phyloP scores from a whole-genome alignment of 2,888 invertebrate species.

The Apamea crenata region DNA sequence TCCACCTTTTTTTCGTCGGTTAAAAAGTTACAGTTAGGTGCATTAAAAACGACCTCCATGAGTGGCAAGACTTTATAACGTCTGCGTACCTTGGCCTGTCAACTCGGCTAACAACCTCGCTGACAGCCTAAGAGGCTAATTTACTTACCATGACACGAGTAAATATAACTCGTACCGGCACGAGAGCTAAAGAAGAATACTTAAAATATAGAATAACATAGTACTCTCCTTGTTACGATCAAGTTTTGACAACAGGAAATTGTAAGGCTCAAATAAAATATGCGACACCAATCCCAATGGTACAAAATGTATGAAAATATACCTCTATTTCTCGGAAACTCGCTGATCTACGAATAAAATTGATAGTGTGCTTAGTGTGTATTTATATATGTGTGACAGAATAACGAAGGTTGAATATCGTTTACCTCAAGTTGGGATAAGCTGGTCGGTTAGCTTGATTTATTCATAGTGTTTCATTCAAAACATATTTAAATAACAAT shows the following conservation, averaged over 20 bases:
- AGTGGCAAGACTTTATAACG: neutral
- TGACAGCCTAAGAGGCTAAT: slow-evolving; percentile 2
- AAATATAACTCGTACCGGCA: neutral
- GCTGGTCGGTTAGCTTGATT: neutral
- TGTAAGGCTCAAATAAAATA: slow-evolving; percentile 41
- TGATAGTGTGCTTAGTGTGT: neutral
- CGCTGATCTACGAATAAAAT: slow-evolving; percentile 11
- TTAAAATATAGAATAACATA: slow-evolving; percentile 6
- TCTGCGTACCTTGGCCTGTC: neutral
- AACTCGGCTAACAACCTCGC: neutral
- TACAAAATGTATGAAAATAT: slow-evolving; percentile 15
- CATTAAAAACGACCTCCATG: neutral
- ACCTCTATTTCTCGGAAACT: slow-evolving; percentile 3
- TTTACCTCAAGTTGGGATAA: neutral
- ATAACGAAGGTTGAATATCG: neutral
- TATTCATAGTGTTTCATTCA: neutral
- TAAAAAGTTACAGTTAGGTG: neutral
- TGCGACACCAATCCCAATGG: slow-evolving; percentile 6
- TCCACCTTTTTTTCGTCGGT: no score
- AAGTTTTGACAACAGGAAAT: slow-evolving; percentile 41
- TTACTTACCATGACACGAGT: slow-evolving; percentile 1
- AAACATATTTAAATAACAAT: neutral
- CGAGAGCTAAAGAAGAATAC: neutral
- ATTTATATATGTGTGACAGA: neutral
- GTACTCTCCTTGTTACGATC: slow-evolving; percentile 13